Conservation (phyloP, 2,888 invertebrate genomes). For the Nycteola revayana region DNA sequence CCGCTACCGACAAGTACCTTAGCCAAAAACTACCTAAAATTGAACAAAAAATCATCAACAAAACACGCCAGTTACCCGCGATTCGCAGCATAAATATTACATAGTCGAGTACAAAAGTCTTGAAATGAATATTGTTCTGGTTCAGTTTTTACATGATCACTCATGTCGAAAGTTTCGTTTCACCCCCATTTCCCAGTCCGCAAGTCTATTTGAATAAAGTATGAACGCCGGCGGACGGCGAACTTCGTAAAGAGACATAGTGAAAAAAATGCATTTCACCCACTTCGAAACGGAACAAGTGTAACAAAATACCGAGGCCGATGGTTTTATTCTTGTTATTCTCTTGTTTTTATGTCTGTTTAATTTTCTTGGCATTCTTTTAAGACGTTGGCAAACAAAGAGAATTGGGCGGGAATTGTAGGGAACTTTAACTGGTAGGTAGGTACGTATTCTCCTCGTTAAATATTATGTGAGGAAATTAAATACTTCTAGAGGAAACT, state of each 20-base stretch:
- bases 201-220: conserved; percentile 48
- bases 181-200: conserved; percentile 37
- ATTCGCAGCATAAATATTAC: conserved; percentile 21
- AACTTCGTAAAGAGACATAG: conserved; percentile 33
- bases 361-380: background rate
- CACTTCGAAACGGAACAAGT: conserved; percentile 24
- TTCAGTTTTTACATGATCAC: conserved; percentile 36
- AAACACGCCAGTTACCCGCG: no score
- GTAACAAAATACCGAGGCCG: conserved; percentile 25
- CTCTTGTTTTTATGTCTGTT: conserved; percentile 3
- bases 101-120: conserved; percentile 30
- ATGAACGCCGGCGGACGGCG: conserved; percentile 32
- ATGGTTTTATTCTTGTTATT: conserved; percentile 4
- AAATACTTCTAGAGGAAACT: no score
- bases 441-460: no score
- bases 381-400: no score
- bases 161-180: conserved; percentile 36
- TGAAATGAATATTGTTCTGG: conserved; percentile 36
- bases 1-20: no score
- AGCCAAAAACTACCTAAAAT: no score
- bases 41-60: no score
- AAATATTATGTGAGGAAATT: no score
- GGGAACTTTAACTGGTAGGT: no score
- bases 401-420: no score
- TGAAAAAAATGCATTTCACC: conserved; percentile 35